Base-by-base conservation (phyloP, 2,888 invertebrate species). In the Apamea epomidion region DNA sequence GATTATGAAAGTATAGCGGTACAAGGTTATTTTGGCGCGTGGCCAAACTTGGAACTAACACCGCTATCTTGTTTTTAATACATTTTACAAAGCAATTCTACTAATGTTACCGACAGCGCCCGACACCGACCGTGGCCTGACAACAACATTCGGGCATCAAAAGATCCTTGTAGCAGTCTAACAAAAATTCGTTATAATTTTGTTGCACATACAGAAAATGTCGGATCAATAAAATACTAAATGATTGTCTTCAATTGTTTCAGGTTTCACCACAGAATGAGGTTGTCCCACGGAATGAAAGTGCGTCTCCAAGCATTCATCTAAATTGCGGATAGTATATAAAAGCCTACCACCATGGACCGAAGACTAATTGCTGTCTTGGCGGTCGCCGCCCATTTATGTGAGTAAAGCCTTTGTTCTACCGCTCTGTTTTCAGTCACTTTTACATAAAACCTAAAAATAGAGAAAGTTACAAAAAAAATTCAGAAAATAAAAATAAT, bases 351-450 rank as follows among this genome's bases (percentile, higher is more conserved):
- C 86, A 89, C 90, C 90, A 97, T 97, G 97, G 93, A 94, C 90
- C 91, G 91, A 84, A 92, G 93, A 92, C 88, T 95, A 75, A 83
- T 94, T 67, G 81, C 90, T 54, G 76, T 96, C 85, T 87, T 96
- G 91, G 95, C 94, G 91, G 88, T 94, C 75, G 90, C 93, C 92
- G 94, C 94, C 90, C 92, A 93, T 83, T 90, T 96, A 81, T 94
- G 96, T 96, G 91, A 96, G 96, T 95, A 91, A 71, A 48, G 18
- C n/a, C 8, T 42, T 32, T 45, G 60, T 45, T 69, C 25, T 48
- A 8, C 6, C 37, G 32, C 10, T 67, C 58, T 29, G 12, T 54
- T 51, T 64, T 25, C 6, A 37, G 37, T 48, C 16, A 37, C 7
- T n/a, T 14, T 45, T 6, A 77, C 51, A 21, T 16, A 58, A 6